Percentiles rank a stretch among this genome's conserved stretches.
Conservation (phyloP, 2,113 vertebrate species). For the Austrofundulus limnaeus region DNA sequence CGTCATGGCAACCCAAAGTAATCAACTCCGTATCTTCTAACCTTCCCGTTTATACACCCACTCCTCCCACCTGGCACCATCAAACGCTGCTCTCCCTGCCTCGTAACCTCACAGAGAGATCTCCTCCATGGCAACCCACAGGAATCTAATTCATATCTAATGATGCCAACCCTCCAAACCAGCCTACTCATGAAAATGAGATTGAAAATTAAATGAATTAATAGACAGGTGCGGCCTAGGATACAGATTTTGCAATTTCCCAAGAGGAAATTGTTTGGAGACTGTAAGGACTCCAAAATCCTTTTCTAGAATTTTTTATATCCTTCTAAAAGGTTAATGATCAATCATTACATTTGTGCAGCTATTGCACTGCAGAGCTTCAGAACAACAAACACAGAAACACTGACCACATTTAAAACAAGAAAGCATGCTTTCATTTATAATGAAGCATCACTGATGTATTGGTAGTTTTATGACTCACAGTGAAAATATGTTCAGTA, state of each 20-base stretch:
- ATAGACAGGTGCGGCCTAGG: constrained; percentile 37
- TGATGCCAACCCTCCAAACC: constrained; percentile 46
- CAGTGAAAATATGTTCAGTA: not conserved
- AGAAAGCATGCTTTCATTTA: too few relatives aligned
- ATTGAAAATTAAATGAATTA: constrained; percentile 53
- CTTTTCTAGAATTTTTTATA: not conserved
- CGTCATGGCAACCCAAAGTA: constrained; percentile 69
- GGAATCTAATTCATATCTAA: constrained; percentile 70
- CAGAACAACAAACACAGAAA: not conserved
- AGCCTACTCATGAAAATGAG: constrained; percentile 50
- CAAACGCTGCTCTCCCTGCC: constrained; percentile 40
- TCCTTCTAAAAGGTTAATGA: not conserved
- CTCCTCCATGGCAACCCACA: constrained; percentile 56
- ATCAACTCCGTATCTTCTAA: constrained; percentile 74
- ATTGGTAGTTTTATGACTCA: not conserved
- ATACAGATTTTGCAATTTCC: constrained; percentile 19
- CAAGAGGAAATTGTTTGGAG: constrained; percentile 5
- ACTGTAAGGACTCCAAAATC: not conserved
- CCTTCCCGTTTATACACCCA: constrained; percentile 61
- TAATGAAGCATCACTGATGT: not conserved
- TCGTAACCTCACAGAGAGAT: constrained; percentile 52
- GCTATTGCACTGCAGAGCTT: constrained; percentile 1
- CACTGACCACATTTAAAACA: not conserved
- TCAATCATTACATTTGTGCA: not conserved
- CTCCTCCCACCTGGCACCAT: constrained; percentile 55